Conservation (phyloP, 2,113 vertebrate genomes). For the Siphamia tubifer region DNA sequence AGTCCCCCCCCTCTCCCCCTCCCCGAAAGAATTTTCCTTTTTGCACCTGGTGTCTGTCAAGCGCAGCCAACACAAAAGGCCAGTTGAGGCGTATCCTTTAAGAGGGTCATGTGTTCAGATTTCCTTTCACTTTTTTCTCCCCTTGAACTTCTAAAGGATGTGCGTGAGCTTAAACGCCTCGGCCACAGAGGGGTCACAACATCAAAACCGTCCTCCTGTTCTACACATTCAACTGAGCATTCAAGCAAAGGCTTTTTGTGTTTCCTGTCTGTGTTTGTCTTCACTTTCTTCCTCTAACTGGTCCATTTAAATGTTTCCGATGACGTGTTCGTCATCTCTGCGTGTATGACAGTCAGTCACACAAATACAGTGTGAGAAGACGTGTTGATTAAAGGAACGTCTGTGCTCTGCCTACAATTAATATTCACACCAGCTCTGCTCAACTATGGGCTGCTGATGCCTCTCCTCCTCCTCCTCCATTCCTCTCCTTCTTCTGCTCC, state of each 20-base stretch:
- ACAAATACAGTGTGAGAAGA: constrained; percentile 19
- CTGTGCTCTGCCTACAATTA: too few relatives aligned
- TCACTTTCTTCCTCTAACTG: constrained; percentile 20
- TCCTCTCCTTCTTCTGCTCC: too few relatives aligned
- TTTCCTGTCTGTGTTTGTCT: background rate
- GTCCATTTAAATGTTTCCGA: constrained; percentile 5
- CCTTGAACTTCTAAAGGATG: constrained; percentile 68
- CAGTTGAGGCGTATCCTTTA: constrained; percentile 71
- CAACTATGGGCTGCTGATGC: too few relatives aligned
- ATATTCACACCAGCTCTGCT: too few relatives aligned
- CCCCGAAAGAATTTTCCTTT: constrained; percentile 20
- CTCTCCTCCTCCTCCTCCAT: too few relatives aligned
- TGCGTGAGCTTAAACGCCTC: constrained; percentile 50
- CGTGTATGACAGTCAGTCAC: background rate
- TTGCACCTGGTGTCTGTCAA: constrained; percentile 78
- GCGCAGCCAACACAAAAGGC: constrained; percentile 67
- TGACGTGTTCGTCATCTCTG: constrained; percentile 24
- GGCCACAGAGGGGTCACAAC: constrained; percentile 24
- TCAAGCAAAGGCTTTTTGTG: background rate
- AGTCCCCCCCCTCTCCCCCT: background rate
- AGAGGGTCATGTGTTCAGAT: constrained; percentile 73
- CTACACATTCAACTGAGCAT: constrained; percentile 5
- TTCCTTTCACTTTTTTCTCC: constrained; percentile 71
- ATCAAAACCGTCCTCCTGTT: constrained; percentile 26
- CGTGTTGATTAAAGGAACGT: constrained; percentile 35